Evolutionary conservation across 2,113 vertebrate genomes (phyloP), one percentile per base, ranked within the genome.

Genomic region (Indicator indicator): DNA sequence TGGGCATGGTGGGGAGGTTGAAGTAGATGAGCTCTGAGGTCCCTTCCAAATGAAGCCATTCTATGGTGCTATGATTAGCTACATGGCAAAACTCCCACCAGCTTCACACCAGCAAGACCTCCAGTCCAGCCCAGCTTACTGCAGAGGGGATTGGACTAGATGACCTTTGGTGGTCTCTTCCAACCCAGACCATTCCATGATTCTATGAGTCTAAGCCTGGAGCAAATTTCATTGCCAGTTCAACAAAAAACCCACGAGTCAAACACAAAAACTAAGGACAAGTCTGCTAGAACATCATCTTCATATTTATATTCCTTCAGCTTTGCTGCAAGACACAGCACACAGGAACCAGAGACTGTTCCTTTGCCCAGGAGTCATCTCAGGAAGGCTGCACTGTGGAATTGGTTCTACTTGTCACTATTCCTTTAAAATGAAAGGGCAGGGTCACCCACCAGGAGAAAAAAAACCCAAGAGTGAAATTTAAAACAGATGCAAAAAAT

Each of bases 401-500:
- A 17, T 8, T 93, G 63, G 46, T 83, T 88, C 72, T 90, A 64
- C 48, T 78, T 75, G 70, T 79, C 55, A 67, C 74, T 80, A n/a
- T 62, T 68, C 64, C 48, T 83, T 86, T 55, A 75, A 96, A 95
- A 90, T 75, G 76, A 94, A 93, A 94, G 74, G 85, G 70, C 27
- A 69, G 9, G 8, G 80, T 81, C 62, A 84, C 18, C 3, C 44
- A 52, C 33, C n/a, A 81, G 36, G 16, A 5, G 58, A 62, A 79
- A 81, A 62, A 69, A 82, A 72, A 78, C 12, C 11, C 50, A 52
- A 52, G 56, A 33, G 30, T 12, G 13, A 30, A 86, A 81, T 95
- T 93, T 86, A 90, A 93, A 87, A 83, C 73, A 90, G 36, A 89
- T 27, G 62, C 62, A 86, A 60, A 60, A 94, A 91, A 90, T 5